phyloP scores from a whole-genome alignment of 2,888 invertebrate species.

The Endomychus coccineus region DNA sequence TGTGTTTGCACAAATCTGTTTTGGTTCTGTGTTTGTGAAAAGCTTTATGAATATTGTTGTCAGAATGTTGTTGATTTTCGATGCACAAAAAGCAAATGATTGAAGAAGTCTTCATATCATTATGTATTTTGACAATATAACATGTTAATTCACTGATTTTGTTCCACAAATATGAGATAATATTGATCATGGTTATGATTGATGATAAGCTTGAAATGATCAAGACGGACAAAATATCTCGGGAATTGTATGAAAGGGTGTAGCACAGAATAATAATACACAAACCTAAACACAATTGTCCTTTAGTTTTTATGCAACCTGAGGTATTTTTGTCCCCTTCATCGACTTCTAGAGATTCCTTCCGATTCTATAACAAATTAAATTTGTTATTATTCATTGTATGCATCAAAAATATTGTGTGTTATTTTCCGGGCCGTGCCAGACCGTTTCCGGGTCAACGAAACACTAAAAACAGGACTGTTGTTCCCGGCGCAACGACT shows the following conservation, averaged over 20 bases:
- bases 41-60: slow-evolving; percentile 39
- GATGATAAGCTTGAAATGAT: slow-evolving; percentile 25
- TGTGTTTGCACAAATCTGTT: slow-evolving; percentile 6
- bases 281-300: slow-evolving; percentile 44
- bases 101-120: too few relatives aligned
- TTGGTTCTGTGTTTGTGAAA: slow-evolving; percentile 16
- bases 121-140: too few relatives aligned
- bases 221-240: slow-evolving; percentile 26
- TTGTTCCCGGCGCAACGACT: too few relatives aligned
- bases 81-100: too few relatives aligned
- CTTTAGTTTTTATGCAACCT: slow-evolving; percentile 37
- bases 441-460: too few relatives aligned
- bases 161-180: slow-evolving; percentile 18
- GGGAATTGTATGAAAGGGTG: slow-evolving; percentile 29
- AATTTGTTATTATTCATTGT: too few relatives aligned
- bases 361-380: slow-evolving; percentile 33
- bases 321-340: slow-evolving; percentile 35
- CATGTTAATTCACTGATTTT: too few relatives aligned
- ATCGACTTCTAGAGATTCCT: slow-evolving; percentile 37
- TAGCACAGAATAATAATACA: slow-evolving; percentile 38
- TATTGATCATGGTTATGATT: slow-evolving; percentile 29
- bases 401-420: too few relatives aligned
- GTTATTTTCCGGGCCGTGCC: too few relatives aligned
- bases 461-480: too few relatives aligned
- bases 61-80: slow-evolving; percentile 34